A percentile compares a stretch with the other conserved stretches of the same genome.
phyloP scores from a whole-genome alignment of 92 coral and sea anemone species.

The Palythoa grandis region DNA sequence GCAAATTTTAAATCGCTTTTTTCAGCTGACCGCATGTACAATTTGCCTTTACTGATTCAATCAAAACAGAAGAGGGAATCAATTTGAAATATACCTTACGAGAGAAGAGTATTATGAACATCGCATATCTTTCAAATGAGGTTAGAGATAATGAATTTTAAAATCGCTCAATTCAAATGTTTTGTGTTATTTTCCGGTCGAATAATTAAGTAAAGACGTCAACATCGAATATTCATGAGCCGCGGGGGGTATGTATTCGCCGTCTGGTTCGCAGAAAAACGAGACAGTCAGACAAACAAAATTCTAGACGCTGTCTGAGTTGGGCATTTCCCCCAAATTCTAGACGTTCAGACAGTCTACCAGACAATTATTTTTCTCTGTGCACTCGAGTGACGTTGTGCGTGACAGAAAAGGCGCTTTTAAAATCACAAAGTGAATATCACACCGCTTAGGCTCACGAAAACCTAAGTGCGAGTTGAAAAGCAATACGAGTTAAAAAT shows the following conservation, averaged over 20 bases:
- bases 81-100: background rate
- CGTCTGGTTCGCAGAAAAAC: constrained; percentile 49
- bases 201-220: constrained; percentile 1
- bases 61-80: background rate
- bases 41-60: background rate
- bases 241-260: constrained; percentile 41
- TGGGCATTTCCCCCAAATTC: constrained; percentile 30
- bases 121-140: background rate
- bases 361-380: constrained; percentile 42
- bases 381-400: constrained; percentile 12
- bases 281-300: constrained; percentile 54
- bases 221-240: constrained; percentile 38
- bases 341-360: constrained; percentile 51
- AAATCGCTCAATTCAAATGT: background rate
- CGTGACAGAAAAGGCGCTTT: constrained; percentile 38
- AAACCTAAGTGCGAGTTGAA: background rate
- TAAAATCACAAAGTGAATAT: constrained; percentile 13
- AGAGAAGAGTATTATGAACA: background rate
- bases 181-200: constrained; percentile 16
- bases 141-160: background rate
- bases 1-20: background rate
- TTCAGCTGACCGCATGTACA: background rate
- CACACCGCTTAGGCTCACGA: constrained; percentile 3
- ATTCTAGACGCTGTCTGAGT: constrained; percentile 50
- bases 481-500: background rate